phyloP scores from a whole-genome alignment of 2,797 vertebrate genomes.

The Distichodus sexfasciatus region DNA sequence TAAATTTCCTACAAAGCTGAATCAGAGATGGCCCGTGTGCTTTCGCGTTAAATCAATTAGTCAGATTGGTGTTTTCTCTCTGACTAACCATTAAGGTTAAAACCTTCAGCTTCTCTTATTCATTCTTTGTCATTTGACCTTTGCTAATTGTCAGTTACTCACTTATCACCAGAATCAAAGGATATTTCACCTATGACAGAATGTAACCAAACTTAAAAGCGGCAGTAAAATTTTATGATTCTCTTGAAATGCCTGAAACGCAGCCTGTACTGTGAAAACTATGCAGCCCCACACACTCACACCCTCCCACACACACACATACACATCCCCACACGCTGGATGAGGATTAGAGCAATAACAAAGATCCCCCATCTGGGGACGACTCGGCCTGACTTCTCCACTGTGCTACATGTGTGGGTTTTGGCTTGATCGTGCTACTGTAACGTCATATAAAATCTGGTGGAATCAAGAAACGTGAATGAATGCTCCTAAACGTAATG shows the following conservation, averaged over 20 bases:
- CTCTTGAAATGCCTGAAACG: conserved; percentile 1
- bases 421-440: no score
- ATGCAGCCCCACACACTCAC: no score
- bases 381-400: not conserved
- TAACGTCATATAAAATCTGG: no score
- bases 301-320: no score
- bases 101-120: not conserved
- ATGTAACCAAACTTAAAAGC: conserved; percentile 29
- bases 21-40: conserved; percentile 11
- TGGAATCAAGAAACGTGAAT: no score
- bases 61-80: not conserved
- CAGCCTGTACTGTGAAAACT: no score
- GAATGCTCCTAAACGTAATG: no score
- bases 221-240: conserved; percentile 30
- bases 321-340: not conserved
- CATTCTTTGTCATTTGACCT: not conserved
- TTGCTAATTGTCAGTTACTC: not conserved
- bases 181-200: conserved; percentile 15
- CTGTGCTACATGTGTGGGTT: no score
- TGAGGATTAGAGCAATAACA: not conserved
- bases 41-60: conserved; percentile 2
- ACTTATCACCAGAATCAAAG: conserved; percentile 27
- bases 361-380: not conserved
- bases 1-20: not conserved
- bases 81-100: conserved; percentile 8